Conservation (phyloP, 2,113 vertebrate species). For the Pangasianodon gigas region DNA sequence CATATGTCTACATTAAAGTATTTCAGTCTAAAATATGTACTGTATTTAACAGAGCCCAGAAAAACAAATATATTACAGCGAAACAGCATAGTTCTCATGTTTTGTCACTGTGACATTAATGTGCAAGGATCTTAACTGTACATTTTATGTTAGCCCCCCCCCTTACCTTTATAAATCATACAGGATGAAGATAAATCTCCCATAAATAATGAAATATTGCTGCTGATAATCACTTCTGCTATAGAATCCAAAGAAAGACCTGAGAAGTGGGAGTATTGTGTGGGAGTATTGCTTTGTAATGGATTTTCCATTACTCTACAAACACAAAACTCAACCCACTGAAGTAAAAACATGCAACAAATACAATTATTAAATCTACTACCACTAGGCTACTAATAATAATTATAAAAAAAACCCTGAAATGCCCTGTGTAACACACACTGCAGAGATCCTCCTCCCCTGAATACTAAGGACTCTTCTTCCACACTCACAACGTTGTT, state of each 20-base stretch:
- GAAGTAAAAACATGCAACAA: background rate
- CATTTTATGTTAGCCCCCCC: background rate
- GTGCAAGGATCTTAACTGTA: background rate
- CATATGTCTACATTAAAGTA: background rate
- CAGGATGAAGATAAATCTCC: background rate
- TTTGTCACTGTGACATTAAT: background rate
- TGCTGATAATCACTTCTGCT: background rate
- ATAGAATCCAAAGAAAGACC: background rate
- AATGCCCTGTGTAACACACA: background rate
- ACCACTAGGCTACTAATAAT: background rate
- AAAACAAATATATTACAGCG: background rate
- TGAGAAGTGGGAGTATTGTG: background rate
- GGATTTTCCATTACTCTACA: background rate
- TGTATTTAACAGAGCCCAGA: background rate
- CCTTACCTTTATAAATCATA: background rate
- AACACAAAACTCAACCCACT: background rate
- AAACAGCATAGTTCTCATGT: background rate
- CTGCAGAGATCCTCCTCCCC: background rate
- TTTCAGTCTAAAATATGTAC: background rate
- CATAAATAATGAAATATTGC: background rate
- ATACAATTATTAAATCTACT: background rate
- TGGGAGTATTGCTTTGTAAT: background rate
- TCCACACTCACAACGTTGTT: background rate
- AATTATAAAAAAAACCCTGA: background rate
- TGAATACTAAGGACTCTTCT: background rate